Conservation (phyloP, 1,140 invertebrate species). For the Babylonia areolata region DNA sequence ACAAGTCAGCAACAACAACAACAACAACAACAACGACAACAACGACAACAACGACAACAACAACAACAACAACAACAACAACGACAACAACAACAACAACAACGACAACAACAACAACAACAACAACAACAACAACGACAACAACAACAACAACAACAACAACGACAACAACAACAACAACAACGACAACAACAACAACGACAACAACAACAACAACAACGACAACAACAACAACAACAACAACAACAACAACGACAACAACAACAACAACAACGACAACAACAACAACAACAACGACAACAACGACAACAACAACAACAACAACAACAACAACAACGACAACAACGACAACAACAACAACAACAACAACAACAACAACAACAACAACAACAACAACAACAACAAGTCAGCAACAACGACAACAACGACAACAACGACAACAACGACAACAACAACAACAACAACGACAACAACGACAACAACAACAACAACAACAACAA, state of each 20-base stretch:
- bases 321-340: no score
- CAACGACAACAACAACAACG: conserved; percentile 14
- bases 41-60: no score
- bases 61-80: no score
- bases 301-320: conserved; percentile 14
- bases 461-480: conserved; percentile 11
- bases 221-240: conserved; percentile 14
- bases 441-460: conserved; percentile 12
- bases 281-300: conserved; percentile 14
- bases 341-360: conserved; percentile 14
- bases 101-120: no score
- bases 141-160: no score
- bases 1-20: no score
- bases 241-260: conserved; percentile 1
- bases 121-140: no score
- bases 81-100: no score
- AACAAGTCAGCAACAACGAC: no score
- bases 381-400: no score
- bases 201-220: conserved; percentile 8
- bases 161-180: conserved; percentile 14
- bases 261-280: neutral
- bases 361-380: conserved; percentile 14
- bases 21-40: no score
- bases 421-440: conserved; percentile 13
- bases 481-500: no score